Evolutionary conservation across 1,140 invertebrate genomes (phyloP), one percentile per base, ranked within the genome.

Genomic region (Hylaeus volcanicus): DNA sequence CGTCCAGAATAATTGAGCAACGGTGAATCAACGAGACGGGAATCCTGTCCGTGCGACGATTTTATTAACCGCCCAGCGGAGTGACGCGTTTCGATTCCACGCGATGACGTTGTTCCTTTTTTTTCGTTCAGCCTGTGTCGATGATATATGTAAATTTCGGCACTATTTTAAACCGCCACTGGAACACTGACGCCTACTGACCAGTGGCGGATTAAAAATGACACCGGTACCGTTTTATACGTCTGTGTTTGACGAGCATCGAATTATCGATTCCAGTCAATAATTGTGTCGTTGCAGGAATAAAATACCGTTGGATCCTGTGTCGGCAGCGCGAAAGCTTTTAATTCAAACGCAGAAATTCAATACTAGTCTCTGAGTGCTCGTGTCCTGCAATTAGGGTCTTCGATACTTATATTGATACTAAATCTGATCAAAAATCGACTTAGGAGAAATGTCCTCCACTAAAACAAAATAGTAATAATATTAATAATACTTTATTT

Each of bases 191-290:
- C 45, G 45, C 2, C 45, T 6, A 48, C 45, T 48, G 45, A 3
- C 8, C 5, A 3, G 5, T 48, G 39, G 55, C n/a, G 48, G 48
- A 65, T 74, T 41, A 74, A 74, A 74, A 74, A 55, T 55, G 48
- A 39, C 14, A 41, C 6, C 45, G 48, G 2, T 74, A n/a, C 5
- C 14, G 11, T 74, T 74, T 63, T n/a, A 41, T 51, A 2, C 11
- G 8, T 2, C 9, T 11, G 51, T 2, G 51, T 51, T 11, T 11
- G 8, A 51, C 51, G 51, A 51, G 51, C 51, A 11, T 51, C 51
- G 9, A 11, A 11, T 2, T 51, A 51, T 51, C 51, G 51, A 51
- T 51, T 51, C 51, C 8, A 8, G 51, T 9, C 6, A 51, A 51
- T 11, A 51, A 11, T 51, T 51, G 6, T 9, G 6, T 51, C 51